phyloP scores from a whole-genome alignment of 2,888 invertebrate species.

The Prenolepis imparis region DNA sequence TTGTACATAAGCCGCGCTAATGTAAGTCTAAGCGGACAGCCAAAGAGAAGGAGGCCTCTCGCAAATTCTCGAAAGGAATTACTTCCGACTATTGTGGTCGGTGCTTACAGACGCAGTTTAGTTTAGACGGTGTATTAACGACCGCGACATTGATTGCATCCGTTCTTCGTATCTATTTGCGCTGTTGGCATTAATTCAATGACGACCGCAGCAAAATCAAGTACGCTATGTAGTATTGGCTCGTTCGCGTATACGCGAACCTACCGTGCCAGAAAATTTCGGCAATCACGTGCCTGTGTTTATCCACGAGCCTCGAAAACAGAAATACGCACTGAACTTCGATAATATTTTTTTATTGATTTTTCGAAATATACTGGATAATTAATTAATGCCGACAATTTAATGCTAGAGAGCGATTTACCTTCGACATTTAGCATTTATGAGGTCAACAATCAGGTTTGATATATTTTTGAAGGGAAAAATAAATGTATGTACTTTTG shows the following conservation, averaged over 20 bases:
- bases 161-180: conserved; percentile 59
- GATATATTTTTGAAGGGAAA: background rate
- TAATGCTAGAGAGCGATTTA: conserved; percentile 2
- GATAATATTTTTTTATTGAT: conserved; percentile 46
- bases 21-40: conserved; percentile 55
- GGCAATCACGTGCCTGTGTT: conserved; percentile 4
- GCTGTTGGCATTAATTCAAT: conserved; percentile 54
- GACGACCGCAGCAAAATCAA: conserved; percentile 54
- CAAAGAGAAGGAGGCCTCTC: background rate
- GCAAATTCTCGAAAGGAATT: conserved; percentile 60
- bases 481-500: conserved; percentile 2
- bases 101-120: conserved; percentile 37
- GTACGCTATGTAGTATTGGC: conserved; percentile 25
- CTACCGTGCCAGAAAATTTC: conserved; percentile 40
- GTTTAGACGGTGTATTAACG: conserved; percentile 53
- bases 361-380: conserved; percentile 26
- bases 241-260: conserved; percentile 33
- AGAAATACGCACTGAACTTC: background rate
- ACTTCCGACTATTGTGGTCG: conserved; percentile 52
- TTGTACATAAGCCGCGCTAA: conserved; percentile 51
- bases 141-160: conserved; percentile 52
- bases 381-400: conserved; percentile 34
- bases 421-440: conserved; percentile 2
- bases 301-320: conserved; percentile 17
- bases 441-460: conserved; percentile 5